Evolutionary conservation across 2,113 vertebrate genomes (phyloP), one percentile per base, ranked within the genome.

Genomic region (Hepsetus odoe): DNA sequence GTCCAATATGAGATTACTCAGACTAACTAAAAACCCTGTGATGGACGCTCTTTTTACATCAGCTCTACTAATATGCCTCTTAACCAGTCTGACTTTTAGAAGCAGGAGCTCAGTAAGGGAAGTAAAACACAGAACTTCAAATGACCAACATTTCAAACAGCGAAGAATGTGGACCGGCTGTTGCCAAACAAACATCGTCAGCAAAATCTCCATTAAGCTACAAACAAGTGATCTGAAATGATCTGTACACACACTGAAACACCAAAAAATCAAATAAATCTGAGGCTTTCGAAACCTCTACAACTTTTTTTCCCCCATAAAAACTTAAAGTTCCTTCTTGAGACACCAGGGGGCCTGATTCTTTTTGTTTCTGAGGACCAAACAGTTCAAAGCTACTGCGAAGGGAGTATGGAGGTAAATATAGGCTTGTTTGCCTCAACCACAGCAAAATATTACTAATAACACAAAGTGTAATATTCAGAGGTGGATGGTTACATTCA

Each of bases 271-370:
- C n/a, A n/a, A n/a, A n/a, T n/a, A n/a, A n/a, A n/a, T n/a, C n/a
- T n/a, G n/a, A n/a, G n/a, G n/a, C n/a, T n/a, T n/a, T n/a, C n/a
- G n/a, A n/a, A n/a, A n/a, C n/a, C n/a, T n/a, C n/a, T 22, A 55
- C 51, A n/a, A 22, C 12, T 59, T 28, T 4, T 4, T 28, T 75
- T 28, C 38, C 5, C 30, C 62, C 42, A n/a, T 14, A 65, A 49
- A 40, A 12, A 40, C 9, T 4, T 16, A 7, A 74, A 51, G 65
- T 74, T 38, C 18, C 53, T n/a, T 12, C 3, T 71, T 51, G 4
- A 64, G 11, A n/a, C 81, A 76, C 76, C 65, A 79, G 66, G 64
- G 40, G 68, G 67, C 73, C 67, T 14, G 32, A 62, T 66, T 77
- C 22, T 76, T n/a, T 58, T 68, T 44, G 2, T 4, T 12, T 2